A percentile compares a stretch with the other conserved stretches of the same genome.
These are phyloP conservation scores for Knipowitschia caucasica DNA, from an alignment of 2,797 vertebrate genomes.

Conservation along the genomic window DNA sequence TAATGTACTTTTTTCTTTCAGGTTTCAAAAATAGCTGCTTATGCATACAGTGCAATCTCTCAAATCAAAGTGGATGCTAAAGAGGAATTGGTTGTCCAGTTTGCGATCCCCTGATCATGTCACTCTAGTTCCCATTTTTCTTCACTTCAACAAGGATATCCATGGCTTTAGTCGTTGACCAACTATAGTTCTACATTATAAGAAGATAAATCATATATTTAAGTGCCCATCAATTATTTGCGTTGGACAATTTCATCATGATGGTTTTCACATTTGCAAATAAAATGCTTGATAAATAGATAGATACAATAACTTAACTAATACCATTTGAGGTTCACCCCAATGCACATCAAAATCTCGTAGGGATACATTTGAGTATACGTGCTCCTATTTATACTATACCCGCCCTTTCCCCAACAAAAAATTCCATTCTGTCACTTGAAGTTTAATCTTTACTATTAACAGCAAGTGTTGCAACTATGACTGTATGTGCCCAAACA, in stretches of 20 bases:
- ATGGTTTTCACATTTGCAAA: background rate
- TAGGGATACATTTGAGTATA: slow-evolving; percentile 1
- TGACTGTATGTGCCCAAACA: slow-evolving; percentile 8
- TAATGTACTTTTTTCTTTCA: slow-evolving; percentile 52
- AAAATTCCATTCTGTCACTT: slow-evolving; percentile 15
- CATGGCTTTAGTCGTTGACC: slow-evolving; percentile 44
- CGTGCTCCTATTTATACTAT: slow-evolving; percentile 14
- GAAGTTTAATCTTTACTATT: slow-evolving; percentile 3
- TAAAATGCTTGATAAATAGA: background rate
- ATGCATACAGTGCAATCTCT: slow-evolving; percentile 94
- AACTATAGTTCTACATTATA: slow-evolving; percentile 42
- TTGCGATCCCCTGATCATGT: slow-evolving; percentile 88
- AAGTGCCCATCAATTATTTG: slow-evolving; percentile 13
- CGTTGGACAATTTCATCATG: slow-evolving; percentile 14
- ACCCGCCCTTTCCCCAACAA: slow-evolving; percentile 11
- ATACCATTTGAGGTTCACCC: background rate
- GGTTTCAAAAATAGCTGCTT: slow-evolving; percentile 95
- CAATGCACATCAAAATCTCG: too few relatives aligned
- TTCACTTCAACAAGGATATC: slow-evolving; percentile 43
- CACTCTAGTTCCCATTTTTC: slow-evolving; percentile 44
- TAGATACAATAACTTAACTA: slow-evolving; percentile 1
- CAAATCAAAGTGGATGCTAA: slow-evolving; percentile 96
- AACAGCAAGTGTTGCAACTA: slow-evolving; percentile 12
- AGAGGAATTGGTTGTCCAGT: slow-evolving; percentile 97
- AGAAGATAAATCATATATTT: slow-evolving; percentile 26